These are phyloP conservation scores for Lymantria dispar DNA, from an alignment of 2,888 invertebrate genomes.

Conservation along the genomic window DNA sequence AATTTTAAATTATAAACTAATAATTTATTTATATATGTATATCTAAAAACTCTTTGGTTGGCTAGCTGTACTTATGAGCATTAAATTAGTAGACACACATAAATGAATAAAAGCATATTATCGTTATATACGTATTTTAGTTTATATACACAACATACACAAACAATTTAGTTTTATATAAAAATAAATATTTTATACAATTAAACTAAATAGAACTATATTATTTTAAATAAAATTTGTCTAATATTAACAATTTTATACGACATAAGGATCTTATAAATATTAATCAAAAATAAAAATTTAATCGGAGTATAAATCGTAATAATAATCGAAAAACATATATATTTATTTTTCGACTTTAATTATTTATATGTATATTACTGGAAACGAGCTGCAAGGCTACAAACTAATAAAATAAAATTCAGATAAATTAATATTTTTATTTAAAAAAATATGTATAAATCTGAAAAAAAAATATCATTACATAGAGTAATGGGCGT, in stretches of 20 bases:
- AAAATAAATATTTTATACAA: constrained; percentile 5
- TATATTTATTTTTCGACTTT: neutral
- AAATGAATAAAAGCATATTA: constrained; percentile 35
- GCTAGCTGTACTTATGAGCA: constrained; percentile 69
- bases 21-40: constrained; percentile 23
- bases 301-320: neutral
- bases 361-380: neutral
- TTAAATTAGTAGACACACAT: constrained; percentile 42
- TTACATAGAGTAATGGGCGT: no score
- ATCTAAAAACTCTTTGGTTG: constrained; percentile 68
- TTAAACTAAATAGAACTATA: neutral
- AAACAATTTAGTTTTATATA: constrained; percentile 15
- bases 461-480: neutral
- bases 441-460: constrained; percentile 5
- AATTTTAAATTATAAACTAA: constrained; percentile 1
- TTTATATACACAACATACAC: constrained; percentile 28
- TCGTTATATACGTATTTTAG: constrained; percentile 4
- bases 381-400: neutral
- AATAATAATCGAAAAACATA: neutral
- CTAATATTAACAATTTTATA: neutral
- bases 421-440: neutral
- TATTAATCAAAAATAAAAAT: neutral
- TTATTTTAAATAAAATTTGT: neutral
- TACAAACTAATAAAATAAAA: neutral
- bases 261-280: neutral